Percentiles rank a stretch among this genome's conserved stretches.
These are phyloP conservation scores for Platanista minor DNA, from an alignment of 2,113 vertebrate genomes.

Conservation along the genomic window DNA sequence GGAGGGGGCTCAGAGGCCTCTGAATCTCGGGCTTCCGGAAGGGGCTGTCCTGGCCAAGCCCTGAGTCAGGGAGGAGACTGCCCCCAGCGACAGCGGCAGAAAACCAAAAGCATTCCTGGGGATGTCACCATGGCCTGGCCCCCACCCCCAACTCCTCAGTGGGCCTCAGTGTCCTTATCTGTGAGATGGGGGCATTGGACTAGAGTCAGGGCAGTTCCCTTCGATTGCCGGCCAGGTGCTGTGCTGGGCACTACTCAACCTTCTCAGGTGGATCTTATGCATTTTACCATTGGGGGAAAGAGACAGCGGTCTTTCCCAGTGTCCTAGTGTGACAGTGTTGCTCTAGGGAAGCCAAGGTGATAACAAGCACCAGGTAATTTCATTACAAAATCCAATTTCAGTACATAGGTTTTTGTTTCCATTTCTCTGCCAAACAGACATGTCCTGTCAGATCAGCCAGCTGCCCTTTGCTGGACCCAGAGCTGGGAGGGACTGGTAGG, in stretches of 20 bases:
- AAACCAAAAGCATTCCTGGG: neutral
- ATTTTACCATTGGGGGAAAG: neutral
- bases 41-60: neutral
- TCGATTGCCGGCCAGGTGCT: accelerated
- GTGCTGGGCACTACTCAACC: neutral
- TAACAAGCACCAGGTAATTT: neutral
- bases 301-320: accelerated
- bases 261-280: neutral
- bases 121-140: neutral
- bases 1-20: neutral
- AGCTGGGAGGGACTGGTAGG: neutral
- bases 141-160: neutral
- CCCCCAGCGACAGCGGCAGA: neutral
- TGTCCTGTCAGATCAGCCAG: neutral
- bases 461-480: neutral
- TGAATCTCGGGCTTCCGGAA: neutral
- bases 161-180: neutral
- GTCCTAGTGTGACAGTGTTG: too few species aligned
- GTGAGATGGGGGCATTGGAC: neutral
- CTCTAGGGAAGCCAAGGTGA: neutral
- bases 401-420: neutral
- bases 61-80: neutral
- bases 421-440: neutral
- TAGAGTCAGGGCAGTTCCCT: neutral
- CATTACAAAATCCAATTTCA: neutral